Conservation (phyloP, 2,888 invertebrate genomes). For the Rugalucina vietnamica region DNA sequence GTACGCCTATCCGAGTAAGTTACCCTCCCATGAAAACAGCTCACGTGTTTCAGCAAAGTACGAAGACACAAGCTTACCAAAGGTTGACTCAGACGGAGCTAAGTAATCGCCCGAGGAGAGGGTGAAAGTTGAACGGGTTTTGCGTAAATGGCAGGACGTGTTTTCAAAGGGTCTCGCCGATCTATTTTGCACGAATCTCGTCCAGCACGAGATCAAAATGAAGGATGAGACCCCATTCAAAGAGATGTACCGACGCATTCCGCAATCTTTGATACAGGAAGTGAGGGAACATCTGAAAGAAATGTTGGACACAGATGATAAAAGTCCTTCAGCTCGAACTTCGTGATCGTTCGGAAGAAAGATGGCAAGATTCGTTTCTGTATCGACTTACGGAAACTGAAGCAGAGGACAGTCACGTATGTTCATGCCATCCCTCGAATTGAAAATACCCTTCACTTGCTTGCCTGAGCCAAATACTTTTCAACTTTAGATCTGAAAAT, state of each 20-base stretch:
- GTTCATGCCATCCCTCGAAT: too few relatives aligned
- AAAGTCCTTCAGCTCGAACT: not conserved
- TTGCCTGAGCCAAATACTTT: too few relatives aligned
- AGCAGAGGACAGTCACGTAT: too few relatives aligned
- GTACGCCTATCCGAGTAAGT: not conserved
- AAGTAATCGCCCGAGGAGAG: not conserved
- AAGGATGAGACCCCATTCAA: not conserved
- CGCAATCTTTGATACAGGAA: not conserved
- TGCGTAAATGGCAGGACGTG: not conserved
- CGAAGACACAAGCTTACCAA: not conserved
- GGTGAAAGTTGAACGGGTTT: not conserved
- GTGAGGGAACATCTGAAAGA: not conserved
- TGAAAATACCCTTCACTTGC: too few relatives aligned
- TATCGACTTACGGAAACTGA: too few relatives aligned
- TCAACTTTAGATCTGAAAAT: too few relatives aligned
- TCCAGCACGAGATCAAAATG: not conserved
- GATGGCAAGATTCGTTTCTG: too few relatives aligned
- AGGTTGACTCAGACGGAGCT: not conserved
- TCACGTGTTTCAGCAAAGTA: not conserved
- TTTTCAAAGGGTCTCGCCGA: not conserved
- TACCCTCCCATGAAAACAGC: not conserved
- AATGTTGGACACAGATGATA: not conserved
- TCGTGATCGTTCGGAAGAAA: too few relatives aligned
- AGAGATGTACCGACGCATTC: not conserved
- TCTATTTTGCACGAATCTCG: not conserved